Evolutionary conservation across 2,888 invertebrate genomes (phyloP).

Genomic region (Pollenia angustigena): DNA sequence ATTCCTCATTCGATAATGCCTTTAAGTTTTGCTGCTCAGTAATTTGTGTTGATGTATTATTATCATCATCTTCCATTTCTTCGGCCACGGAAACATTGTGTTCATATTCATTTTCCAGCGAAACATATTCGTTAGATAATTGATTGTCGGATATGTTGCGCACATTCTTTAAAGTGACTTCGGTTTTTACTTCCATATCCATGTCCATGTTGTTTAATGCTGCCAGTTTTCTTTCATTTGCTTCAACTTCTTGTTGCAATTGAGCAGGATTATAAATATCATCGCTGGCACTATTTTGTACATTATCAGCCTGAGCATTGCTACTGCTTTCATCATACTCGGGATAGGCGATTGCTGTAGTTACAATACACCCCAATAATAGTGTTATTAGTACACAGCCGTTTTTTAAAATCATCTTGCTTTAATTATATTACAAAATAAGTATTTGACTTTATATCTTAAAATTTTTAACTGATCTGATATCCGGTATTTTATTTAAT

Average conservation of each 20-base stretch:
- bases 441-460: not conserved
- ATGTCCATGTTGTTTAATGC: slow-evolving; percentile 71
- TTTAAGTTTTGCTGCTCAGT: slow-evolving; percentile 41
- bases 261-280: slow-evolving; percentile 78
- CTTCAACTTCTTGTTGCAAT: slow-evolving; percentile 77
- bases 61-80: slow-evolving; percentile 49
- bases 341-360: slow-evolving; percentile 25
- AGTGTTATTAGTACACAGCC: slow-evolving; percentile 41
- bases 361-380: slow-evolving; percentile 35
- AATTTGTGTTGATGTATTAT: slow-evolving; percentile 46
- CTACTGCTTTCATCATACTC: slow-evolving; percentile 48
- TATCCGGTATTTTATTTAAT: not conserved
- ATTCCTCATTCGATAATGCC: slow-evolving; percentile 55
- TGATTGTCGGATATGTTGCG: slow-evolving; percentile 73
- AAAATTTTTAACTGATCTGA: not conserved
- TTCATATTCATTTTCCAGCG: slow-evolving; percentile 70
- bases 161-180: slow-evolving; percentile 56
- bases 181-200: slow-evolving; percentile 62
- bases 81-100: slow-evolving; percentile 72
- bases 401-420: slow-evolving; percentile 58
- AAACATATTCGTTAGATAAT: slow-evolving; percentile 69
- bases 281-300: slow-evolving; percentile 64
- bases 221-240: slow-evolving; percentile 55
- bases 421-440: slow-evolving; percentile 8
- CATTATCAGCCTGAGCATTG: not conserved